These are phyloP conservation scores for Cremastinae sp. DNA, from an alignment of 2,888 invertebrate genomes.

Conservation along the genomic window DNA sequence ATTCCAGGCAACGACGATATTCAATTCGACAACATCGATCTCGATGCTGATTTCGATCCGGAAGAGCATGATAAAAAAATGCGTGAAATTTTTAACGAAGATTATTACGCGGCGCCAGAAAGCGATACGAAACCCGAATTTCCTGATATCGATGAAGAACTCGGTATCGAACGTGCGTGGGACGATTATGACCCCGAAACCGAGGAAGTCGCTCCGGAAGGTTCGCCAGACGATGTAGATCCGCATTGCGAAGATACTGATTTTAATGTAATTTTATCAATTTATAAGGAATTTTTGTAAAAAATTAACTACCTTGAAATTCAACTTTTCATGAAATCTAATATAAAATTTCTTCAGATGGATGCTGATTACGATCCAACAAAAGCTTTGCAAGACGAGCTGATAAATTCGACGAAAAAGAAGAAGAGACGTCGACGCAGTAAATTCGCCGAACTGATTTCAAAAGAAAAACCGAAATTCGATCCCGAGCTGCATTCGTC, in stretches of 20 bases:
- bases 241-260: constrained; percentile 90
- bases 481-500: constrained; percentile 87
- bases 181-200: constrained; percentile 83
- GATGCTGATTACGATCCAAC: constrained; percentile 91
- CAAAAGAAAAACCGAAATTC: constrained; percentile 90
- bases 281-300: neutral
- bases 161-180: constrained; percentile 86
- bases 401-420: constrained; percentile 83
- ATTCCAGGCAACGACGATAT: constrained; percentile 74
- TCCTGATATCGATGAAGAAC: constrained; percentile 88
- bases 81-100: constrained; percentile 91
- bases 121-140: constrained; percentile 91
- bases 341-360: constrained; percentile 83
- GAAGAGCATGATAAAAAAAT: constrained; percentile 92
- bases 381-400: constrained; percentile 81
- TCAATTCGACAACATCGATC: constrained; percentile 81
- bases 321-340: constrained; percentile 24
- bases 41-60: constrained; percentile 96
- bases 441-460: constrained; percentile 88
- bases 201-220: constrained; percentile 73
- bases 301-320: neutral
- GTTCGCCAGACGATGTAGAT: constrained; percentile 74
- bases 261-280: constrained; percentile 84
- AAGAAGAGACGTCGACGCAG: constrained; percentile 86
- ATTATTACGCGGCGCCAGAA: constrained; percentile 88